These are phyloP conservation scores for Rhombomys opimus DNA, from an alignment of 2,113 vertebrate genomes.

Conservation along the genomic window DNA sequence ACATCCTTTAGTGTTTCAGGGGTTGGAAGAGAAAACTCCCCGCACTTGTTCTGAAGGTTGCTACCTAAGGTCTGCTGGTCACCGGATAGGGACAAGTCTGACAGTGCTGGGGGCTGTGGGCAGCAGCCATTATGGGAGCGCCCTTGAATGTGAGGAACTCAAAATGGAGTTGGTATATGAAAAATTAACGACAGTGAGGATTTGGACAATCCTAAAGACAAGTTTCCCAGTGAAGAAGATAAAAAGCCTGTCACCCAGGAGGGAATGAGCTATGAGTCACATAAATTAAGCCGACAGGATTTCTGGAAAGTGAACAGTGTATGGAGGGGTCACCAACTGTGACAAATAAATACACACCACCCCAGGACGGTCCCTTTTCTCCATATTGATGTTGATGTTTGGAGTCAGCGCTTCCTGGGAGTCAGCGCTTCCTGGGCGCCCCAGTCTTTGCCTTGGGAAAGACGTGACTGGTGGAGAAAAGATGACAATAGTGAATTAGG, in stretches of 20 bases:
- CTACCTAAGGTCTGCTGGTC: conserved; percentile 56
- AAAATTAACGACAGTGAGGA: conserved; percentile 81
- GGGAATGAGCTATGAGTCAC: conserved; percentile 85
- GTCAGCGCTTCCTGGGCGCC: conserved; percentile 83
- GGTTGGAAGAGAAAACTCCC: background rate
- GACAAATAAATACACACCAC: conserved; percentile 73
- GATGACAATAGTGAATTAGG: conserved; percentile 1
- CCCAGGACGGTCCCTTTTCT: conserved; percentile 30
- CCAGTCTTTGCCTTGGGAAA: background rate
- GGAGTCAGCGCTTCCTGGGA: conserved; percentile 83
- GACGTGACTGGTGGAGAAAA: conserved; percentile 64
- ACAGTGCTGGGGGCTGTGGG: conserved; percentile 57
- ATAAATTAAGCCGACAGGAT: conserved; percentile 80
- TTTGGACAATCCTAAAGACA: conserved; percentile 82
- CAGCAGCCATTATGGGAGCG: conserved; percentile 70
- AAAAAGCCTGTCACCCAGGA: conserved; percentile 85
- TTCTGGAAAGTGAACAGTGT: conserved; percentile 74
- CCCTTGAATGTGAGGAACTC: conserved; percentile 30
- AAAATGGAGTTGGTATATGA: conserved; percentile 64
- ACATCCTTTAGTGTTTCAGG: background rate
- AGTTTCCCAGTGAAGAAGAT: conserved; percentile 83
- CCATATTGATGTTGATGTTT: conserved; percentile 65
- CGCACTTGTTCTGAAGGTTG: background rate
- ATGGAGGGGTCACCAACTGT: conserved; percentile 43
- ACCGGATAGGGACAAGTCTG: conserved; percentile 59